Evolutionary conservation across 1,140 invertebrate species (phyloP).

Genomic region (Achatina immaculata): DNA sequence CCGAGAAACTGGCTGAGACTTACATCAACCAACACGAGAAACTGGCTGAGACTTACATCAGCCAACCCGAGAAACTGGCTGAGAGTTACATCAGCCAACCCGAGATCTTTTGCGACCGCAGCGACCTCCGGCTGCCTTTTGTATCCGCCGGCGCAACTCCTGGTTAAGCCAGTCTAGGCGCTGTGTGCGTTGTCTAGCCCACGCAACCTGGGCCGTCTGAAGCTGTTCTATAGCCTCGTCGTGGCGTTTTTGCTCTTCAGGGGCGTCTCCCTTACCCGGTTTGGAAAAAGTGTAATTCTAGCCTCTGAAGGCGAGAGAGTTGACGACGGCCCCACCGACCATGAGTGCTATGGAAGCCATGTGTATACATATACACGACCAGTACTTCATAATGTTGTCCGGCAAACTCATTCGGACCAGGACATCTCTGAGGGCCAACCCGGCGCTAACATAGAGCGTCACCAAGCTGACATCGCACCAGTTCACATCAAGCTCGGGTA

Average conservation of each 20-base stretch:
- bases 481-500: background rate
- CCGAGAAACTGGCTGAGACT: too few species aligned
- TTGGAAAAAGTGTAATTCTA: too few species aligned
- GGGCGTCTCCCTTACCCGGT: too few species aligned
- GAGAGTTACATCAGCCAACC: too few species aligned
- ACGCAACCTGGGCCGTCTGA: constrained; percentile 35
- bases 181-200: constrained; percentile 5
- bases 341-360: background rate
- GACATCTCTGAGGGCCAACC: background rate
- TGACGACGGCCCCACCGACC: background rate
- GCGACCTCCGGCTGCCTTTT: too few species aligned
- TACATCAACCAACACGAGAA: too few species aligned
- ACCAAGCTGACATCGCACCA: background rate
- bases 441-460: too few species aligned
- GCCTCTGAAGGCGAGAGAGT: background rate
- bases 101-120: too few species aligned
- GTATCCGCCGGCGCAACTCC: constrained; percentile 34
- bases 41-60: too few species aligned
- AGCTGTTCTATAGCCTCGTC: constrained; percentile 39
- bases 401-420: background rate
- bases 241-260: constrained; percentile 29
- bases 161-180: constrained; percentile 36
- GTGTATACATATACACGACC: too few species aligned
- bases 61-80: too few species aligned
- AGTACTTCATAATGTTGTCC: background rate